These are phyloP conservation scores for Epizoanthus scotinus DNA, from an alignment of 92 coral and sea anemone genomes.

Conservation along the genomic window DNA sequence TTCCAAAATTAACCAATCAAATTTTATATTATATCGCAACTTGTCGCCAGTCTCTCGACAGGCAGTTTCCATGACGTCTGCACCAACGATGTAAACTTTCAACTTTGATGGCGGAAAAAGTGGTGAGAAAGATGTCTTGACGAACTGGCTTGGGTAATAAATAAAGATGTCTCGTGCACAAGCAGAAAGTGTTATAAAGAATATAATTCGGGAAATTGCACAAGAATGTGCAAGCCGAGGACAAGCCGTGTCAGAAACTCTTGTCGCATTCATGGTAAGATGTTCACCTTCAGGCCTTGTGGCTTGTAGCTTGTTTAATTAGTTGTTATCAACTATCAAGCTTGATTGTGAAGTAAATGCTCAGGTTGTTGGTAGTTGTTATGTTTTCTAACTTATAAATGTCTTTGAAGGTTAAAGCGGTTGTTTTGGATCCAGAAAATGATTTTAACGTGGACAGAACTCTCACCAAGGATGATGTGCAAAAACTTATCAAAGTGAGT, in stretches of 20 bases:
- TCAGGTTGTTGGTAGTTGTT: background rate
- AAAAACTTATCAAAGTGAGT: conserved; percentile 90
- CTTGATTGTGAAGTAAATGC: background rate
- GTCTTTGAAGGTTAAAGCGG: conserved; percentile 86
- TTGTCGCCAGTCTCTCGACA: conserved; percentile 52
- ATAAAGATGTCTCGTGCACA: conserved; percentile 92
- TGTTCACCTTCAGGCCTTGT: background rate
- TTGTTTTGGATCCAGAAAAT: conserved; percentile 95
- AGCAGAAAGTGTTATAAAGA: conserved; percentile 98
- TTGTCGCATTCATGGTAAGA: conserved; percentile 96
- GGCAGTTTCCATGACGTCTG: conserved; percentile 75
- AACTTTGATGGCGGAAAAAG: conserved; percentile 49
- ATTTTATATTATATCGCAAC: background rate
- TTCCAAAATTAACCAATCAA: conserved; percentile 10
- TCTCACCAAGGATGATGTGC: conserved; percentile 97
- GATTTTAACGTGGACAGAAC: conserved; percentile 98
- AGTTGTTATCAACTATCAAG: too few relatives aligned
- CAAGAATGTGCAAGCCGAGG: conserved; percentile 98
- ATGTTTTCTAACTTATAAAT: background rate
- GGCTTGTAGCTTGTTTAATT: too few relatives aligned
- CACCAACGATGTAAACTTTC: conserved; percentile 52
- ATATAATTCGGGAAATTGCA: conserved; percentile 96
- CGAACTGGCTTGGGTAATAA: background rate
- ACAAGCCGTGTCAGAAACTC: conserved; percentile 97
- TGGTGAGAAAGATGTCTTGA: background rate